Conservation (phyloP, 2,888 invertebrate species). For the Epinotia nisella region DNA sequence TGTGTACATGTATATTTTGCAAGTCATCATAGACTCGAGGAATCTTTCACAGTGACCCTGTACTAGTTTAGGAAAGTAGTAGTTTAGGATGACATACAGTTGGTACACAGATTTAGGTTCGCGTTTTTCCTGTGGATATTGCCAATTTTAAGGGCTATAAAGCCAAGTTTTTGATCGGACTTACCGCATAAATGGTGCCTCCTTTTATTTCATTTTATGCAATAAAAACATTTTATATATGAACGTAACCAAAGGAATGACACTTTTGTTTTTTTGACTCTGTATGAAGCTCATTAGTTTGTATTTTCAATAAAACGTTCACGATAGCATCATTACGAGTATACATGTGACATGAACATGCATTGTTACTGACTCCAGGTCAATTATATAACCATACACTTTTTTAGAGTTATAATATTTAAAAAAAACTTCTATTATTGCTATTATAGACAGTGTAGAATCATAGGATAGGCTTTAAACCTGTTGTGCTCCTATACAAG, state of each 20-base stretch:
- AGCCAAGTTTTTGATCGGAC: too few species aligned
- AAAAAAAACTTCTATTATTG: background rate
- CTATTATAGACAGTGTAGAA: slow-evolving; percentile 7
- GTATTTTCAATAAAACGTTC: background rate
- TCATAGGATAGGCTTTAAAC: slow-evolving; percentile 4
- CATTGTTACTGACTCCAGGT: background rate
- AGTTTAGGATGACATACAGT: background rate
- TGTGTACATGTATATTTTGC: too few species aligned
- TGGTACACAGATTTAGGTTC: too few species aligned
- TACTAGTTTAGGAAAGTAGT: background rate
- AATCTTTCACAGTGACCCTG: background rate
- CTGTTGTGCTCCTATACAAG: slow-evolving; percentile 6
- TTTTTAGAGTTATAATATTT: background rate
- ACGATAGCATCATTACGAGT: background rate
- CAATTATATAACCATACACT: background rate
- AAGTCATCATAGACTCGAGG: background rate
- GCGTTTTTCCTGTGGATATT: too few species aligned
- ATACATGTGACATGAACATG: background rate
- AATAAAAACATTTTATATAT: too few species aligned
- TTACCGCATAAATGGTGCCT: too few species aligned
- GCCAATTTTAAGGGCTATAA: too few species aligned
- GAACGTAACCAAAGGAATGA: too few species aligned
- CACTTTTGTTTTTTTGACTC: background rate
- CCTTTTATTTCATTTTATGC: too few species aligned
- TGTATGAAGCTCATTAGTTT: background rate